Evolutionary conservation across 2,113 vertebrate genomes (phyloP).

Genomic region (Oncorhynchus clarkii): DNA sequence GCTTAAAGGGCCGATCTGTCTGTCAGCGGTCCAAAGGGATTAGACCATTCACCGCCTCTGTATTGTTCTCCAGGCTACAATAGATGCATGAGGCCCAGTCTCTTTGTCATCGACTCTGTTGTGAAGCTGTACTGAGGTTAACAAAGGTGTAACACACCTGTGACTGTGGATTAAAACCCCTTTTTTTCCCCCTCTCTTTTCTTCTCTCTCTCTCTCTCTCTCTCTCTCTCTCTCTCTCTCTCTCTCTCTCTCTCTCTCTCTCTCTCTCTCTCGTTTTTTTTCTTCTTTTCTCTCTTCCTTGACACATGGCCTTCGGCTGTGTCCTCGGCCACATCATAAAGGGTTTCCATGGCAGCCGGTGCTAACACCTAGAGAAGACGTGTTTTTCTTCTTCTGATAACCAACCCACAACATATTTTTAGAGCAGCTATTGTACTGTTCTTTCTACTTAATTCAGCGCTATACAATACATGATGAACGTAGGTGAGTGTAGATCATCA

Average conservation of each 20-base stretch:
- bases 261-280: conserved; percentile 24
- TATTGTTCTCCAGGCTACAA: conserved; percentile 72
- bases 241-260: conserved; percentile 1
- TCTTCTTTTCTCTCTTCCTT: conserved; percentile 33
- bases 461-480: neutral
- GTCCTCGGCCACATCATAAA: conserved; percentile 61
- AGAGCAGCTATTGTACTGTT: neutral
- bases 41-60: conserved; percentile 69
- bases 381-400: neutral
- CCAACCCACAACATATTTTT: neutral
- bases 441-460: neutral
- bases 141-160: conserved; percentile 74
- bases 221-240: conserved; percentile 31
- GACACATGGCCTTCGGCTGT: conserved; percentile 52
- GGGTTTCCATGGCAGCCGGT: conserved; percentile 25
- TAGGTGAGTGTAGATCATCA: too few species aligned
- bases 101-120: conserved; percentile 71
- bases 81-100: conserved; percentile 66
- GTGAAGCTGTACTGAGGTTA: conserved; percentile 67
- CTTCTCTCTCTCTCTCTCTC: conserved; percentile 25
- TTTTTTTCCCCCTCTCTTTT: conserved; percentile 26
- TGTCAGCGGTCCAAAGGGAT: conserved; percentile 70
- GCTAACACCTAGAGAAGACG: conserved; percentile 10
- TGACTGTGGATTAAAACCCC: conserved; percentile 55
- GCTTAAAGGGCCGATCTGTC: conserved; percentile 72